Conservation (phyloP, 2,888 invertebrate species). For the Isotomurus palustris region DNA sequence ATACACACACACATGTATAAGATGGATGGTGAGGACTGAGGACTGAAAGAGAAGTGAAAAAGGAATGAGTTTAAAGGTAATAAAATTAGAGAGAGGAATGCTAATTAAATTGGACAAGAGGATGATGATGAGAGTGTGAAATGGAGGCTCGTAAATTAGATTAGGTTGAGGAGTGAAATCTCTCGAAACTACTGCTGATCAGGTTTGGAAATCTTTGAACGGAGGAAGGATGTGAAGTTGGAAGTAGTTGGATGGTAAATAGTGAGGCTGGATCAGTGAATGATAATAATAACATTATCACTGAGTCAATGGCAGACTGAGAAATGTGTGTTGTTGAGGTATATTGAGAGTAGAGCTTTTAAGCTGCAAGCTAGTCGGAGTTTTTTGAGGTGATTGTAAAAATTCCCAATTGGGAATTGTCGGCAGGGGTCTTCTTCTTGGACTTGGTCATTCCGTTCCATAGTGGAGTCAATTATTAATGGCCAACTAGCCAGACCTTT, state of each 20-base stretch:
- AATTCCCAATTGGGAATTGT: conserved; percentile 5
- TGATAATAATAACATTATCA: too few species aligned
- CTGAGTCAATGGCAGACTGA: too few species aligned
- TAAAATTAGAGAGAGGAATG: conserved; percentile 6
- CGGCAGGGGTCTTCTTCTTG: conserved; percentile 2
- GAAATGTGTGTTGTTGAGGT: too few species aligned
- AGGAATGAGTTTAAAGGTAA: background rate
- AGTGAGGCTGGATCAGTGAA: too few species aligned
- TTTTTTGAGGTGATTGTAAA: conserved; percentile 1
- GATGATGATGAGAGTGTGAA: background rate
- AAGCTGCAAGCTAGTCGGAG: background rate
- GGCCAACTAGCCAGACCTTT: conserved; percentile 7
- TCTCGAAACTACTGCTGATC: conserved; percentile 1
- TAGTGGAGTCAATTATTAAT: conserved; percentile 8
- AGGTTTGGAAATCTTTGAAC: too few species aligned
- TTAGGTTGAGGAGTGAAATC: conserved; percentile 1
- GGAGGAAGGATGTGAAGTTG: too few species aligned
- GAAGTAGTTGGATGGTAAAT: too few species aligned
- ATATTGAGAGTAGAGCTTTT: background rate
- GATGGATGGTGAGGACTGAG: too few species aligned
- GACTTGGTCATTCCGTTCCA: background rate
- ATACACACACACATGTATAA: too few species aligned
- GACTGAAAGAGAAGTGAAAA: too few species aligned
- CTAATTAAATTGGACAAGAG: conserved; percentile 7
- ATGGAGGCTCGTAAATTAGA: conserved; percentile 4